Evolutionary conservation across 2,888 invertebrate species (phyloP), one percentile per base, ranked within the genome.

Genomic region (Lapara coniferarum): DNA sequence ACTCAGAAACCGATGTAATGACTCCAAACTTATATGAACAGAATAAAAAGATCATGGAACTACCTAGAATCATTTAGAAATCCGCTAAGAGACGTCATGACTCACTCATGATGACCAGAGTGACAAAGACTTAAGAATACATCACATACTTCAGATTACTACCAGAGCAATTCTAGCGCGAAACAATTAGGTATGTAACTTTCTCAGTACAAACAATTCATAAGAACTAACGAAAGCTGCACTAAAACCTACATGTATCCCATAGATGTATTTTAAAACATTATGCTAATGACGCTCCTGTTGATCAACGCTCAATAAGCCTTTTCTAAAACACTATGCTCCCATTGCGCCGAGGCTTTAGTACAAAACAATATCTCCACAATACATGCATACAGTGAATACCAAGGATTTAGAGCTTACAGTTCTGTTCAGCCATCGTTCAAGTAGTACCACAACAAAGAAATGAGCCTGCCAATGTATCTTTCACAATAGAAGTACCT

Each of bases 381-480:
- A 57, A 63, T 19, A 63, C 19, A 63, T 13, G 59, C 49, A 49
- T 46, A 25, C 13, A 49, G 63, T 13, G 16, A 46, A 63, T 63
- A 46, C 10, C 16, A 16, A 55, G 55, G 16, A 55, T 55, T 49
- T 19, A 49, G 49, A 63, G 49, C 46, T 13, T 49, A 13, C 63
- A 49, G 46, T 49, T 46, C 59, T 63, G 46, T 16, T n/a, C 16
- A 59, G 46, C 63, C 19, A 49, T 63, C 63, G 63, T 19, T 46
- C 16, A 63, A 63, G 59, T 59, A 59, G 13, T 19, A 37, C 37
- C 58, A 37, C 44, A 59, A 63, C 63, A 63, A 63, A 63, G 63
- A 63, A 46, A 16, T 46, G 4, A 63, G 63, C 63, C 63, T 63
- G 14, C 25, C 6, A 19, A 25, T 56, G 19, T 57, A 13, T 14